Conservation (phyloP, 2,113 vertebrate genomes). For the Zosterops pallidus region DNA sequence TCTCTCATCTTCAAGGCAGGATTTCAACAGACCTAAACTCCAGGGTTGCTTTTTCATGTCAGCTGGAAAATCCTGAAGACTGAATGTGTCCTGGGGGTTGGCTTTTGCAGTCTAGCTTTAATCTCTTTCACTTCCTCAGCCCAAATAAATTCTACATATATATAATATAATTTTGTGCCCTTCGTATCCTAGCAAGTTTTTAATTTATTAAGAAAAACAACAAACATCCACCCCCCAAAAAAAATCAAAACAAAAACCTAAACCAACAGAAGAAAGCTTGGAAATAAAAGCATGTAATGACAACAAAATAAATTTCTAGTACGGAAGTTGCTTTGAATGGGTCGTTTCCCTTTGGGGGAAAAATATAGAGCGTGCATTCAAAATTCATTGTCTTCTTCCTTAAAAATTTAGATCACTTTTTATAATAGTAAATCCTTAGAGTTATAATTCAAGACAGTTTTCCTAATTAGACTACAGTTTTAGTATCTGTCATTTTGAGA, state of each 20-base stretch:
- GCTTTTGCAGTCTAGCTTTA: neutral
- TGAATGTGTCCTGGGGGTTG: neutral
- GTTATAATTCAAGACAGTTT: neutral
- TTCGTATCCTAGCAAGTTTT: neutral
- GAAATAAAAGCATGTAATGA: neutral
- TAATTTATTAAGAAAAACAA: neutral
- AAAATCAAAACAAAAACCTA: neutral
- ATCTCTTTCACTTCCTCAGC: neutral
- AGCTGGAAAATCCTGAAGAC: neutral
- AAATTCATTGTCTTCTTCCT: neutral
- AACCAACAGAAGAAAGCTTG: neutral
- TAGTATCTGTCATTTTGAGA: neutral
- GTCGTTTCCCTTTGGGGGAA: neutral
- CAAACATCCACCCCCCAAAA: neutral
- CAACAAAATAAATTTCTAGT: neutral
- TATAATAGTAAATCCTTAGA: neutral
- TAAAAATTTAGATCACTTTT: neutral
- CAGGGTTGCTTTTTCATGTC: neutral
- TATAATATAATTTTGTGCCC: neutral
- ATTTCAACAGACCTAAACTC: neutral
- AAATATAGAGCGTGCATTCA: neutral
- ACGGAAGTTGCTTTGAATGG: neutral
- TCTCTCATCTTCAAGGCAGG: neutral
- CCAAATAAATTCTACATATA: neutral
- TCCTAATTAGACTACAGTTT: neutral